Evolutionary conservation across 1,140 invertebrate species (phyloP), one percentile per base, ranked within the genome.

Genomic region (Armadillidium nasatum): DNA sequence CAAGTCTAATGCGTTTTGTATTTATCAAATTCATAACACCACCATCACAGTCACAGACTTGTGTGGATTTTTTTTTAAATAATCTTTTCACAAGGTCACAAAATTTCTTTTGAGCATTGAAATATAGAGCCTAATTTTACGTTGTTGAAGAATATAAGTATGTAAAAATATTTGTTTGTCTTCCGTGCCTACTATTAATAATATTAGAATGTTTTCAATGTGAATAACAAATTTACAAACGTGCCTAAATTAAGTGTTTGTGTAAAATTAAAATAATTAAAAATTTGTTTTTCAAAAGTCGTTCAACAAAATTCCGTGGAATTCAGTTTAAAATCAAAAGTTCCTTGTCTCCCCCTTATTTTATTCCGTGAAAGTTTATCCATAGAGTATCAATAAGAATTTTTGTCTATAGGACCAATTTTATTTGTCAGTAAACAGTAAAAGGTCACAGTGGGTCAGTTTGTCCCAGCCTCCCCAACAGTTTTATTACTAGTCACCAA

Each of bases 101-200:
- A 33, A 33, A 33, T 33, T 33, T 33, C 6, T 60, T 60, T 7
- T 60, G 50, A 60, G 11, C 50, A 19, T 60, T 60, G 11, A 19
- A 60, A 15, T 60, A 60, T 19, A 60, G 50, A 60, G 19, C 11
- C 11, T 60, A 60, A 15, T 15, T 60, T 13, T 19, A 60, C 50
- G 50, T 15, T 15, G 11, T 7, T 3, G 50, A 15, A 60, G 11
- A 19, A 15, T 15, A 50, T 60, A 19, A 60, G 11, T 60, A 15
- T 15, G 11, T 60, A 60, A 60, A 7, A 60, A 60, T 15, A 60
- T 60, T 60, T 60, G 50, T 60, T 60, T 60, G 50, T 60, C 50
- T 60, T 60, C 50, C 50, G 50, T 60, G 50, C 50, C 50, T 60
- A 60, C 50, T 60, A 60, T 19, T 60, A 60, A 60, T 60, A 15